These are phyloP conservation scores for Hetaerina americana DNA, from an alignment of 1,140 invertebrate genomes.

Conservation along the genomic window DNA sequence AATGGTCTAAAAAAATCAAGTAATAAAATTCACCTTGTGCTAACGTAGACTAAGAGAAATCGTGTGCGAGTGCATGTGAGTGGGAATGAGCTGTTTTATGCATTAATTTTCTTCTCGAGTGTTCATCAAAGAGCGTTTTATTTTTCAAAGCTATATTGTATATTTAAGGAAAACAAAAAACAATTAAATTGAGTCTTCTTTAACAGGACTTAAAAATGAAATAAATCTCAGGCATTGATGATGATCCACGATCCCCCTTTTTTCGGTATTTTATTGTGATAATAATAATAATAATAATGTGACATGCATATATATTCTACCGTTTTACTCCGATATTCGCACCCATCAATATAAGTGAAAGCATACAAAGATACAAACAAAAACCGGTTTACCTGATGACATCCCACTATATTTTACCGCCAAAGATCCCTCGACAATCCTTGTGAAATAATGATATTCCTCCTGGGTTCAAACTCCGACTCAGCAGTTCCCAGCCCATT, in stretches of 20 bases:
- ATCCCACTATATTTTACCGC: no score
- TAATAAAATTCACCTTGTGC: background rate
- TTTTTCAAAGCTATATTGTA: slow-evolving; percentile 1
- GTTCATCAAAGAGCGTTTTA: background rate
- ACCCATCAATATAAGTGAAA: background rate
- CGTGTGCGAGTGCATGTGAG: background rate
- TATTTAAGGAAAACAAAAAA: slow-evolving; percentile 1
- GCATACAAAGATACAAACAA: background rate
- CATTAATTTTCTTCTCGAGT: background rate
- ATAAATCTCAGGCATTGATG: background rate
- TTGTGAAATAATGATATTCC: no score
- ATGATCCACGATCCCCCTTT: background rate
- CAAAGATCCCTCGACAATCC: background rate
- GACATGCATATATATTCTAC: background rate
- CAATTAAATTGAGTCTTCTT: background rate
- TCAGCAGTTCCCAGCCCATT: no score
- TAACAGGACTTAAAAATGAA: background rate
- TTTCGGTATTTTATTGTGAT: background rate
- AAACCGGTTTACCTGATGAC: background rate
- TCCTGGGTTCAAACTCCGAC: no score
- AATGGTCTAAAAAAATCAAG: background rate
- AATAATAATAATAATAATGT: background rate
- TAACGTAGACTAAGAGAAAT: no score
- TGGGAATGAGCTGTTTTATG: background rate
- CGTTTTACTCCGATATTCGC: background rate